Evolutionary conservation across 2,797 vertebrate species (phyloP).

Genomic region (Microhierax caerulescens): DNA sequence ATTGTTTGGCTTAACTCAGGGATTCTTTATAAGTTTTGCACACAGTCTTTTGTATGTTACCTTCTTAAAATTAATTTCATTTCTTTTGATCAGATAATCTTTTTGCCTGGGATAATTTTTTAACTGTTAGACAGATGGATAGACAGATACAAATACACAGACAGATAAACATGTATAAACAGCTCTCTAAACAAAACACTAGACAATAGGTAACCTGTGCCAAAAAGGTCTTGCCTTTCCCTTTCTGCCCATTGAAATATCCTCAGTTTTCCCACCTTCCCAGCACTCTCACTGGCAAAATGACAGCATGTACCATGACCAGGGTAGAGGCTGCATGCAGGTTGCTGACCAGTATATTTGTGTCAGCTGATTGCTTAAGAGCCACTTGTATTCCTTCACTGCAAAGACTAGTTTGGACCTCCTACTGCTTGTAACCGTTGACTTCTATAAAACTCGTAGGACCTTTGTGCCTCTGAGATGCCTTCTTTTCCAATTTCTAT

Average conservation of each 20-base stretch:
- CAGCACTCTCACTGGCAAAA: background rate
- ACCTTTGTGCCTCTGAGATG: background rate
- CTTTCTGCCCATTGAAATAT: background rate
- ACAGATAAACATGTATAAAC: background rate
- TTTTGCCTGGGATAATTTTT: background rate
- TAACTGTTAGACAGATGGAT: background rate
- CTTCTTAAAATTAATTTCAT: background rate
- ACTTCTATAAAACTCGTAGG: background rate
- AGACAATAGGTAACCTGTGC: background rate
- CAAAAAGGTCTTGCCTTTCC: background rate
- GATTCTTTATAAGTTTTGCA: background rate
- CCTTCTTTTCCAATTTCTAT: background rate
- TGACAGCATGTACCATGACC: background rate
- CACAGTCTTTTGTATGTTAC: background rate
- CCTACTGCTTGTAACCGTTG: background rate
- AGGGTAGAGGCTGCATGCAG: background rate
- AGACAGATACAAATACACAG: background rate
- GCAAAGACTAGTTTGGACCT: background rate
- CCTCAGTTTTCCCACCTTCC: background rate
- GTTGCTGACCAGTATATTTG: background rate
- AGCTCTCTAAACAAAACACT: background rate
- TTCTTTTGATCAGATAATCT: background rate
- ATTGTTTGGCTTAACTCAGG: constrained; percentile 27
- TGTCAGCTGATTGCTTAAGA: background rate
- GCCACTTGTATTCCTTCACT: background rate